These are phyloP conservation scores for Oreochromis aureus DNA, from an alignment of 2,113 vertebrate genomes.

Conservation along the genomic window DNA sequence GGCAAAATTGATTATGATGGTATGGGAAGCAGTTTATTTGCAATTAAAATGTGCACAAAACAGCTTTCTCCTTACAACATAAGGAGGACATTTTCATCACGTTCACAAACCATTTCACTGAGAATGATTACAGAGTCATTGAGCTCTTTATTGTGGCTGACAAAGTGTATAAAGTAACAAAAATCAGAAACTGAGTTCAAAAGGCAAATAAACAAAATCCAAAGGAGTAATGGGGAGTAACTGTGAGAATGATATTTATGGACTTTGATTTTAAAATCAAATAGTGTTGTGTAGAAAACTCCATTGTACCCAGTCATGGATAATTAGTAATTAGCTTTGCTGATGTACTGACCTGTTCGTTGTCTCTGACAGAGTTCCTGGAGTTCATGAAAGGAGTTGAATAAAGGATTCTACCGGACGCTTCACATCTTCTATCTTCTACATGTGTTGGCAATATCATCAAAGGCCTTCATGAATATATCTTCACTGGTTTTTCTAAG, in stretches of 20 bases:
- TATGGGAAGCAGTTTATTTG: constrained; percentile 4
- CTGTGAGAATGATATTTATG: background rate
- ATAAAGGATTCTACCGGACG: background rate
- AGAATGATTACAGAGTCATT: background rate
- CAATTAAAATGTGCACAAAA: background rate
- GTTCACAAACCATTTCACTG: background rate
- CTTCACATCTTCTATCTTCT: background rate
- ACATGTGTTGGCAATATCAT: background rate
- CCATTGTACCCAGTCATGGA: background rate
- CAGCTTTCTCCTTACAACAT: background rate
- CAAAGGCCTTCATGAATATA: background rate
- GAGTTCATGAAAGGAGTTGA: constrained; percentile 26
- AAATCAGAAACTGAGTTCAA: background rate
- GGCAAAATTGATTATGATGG: constrained; percentile 79
- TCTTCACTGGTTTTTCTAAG: background rate
- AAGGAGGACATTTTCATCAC: background rate
- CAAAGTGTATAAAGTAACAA: background rate
- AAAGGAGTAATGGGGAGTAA: background rate
- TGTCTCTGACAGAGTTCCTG: constrained; percentile 13
- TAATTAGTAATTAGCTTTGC: background rate
- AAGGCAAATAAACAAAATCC: background rate
- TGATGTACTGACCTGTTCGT: background rate
- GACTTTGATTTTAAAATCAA: background rate
- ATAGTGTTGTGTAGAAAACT: background rate
- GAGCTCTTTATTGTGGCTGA: background rate